Conservation (phyloP, 2,113 vertebrate species). For the Bothrops jararaca region DNA sequence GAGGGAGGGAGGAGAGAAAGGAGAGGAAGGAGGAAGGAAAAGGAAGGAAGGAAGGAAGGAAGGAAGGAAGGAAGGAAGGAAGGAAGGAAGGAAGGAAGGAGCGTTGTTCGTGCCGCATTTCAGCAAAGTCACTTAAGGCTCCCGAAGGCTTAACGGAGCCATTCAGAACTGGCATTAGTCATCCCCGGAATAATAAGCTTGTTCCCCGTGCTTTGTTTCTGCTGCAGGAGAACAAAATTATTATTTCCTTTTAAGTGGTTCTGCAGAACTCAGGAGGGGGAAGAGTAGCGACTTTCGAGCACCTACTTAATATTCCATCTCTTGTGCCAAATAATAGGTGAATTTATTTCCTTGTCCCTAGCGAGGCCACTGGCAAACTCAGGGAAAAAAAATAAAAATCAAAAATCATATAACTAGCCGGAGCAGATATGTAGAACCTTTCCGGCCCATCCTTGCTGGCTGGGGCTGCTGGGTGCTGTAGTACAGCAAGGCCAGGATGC, state of each 20-base stretch:
- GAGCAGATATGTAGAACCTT: not conserved
- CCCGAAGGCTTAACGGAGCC: slow-evolving; percentile 32
- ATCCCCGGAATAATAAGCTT: slow-evolving; percentile 10
- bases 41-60: no score
- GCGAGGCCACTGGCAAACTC: not conserved
- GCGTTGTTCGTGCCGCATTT: not conserved
- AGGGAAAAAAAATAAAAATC: not conserved
- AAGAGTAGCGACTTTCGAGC: not conserved
- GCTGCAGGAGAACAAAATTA: slow-evolving; percentile 28
- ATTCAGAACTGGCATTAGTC: not conserved
- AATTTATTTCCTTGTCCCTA: not conserved
- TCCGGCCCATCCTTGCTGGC: not conserved
- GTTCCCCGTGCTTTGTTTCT: slow-evolving; percentile 37
- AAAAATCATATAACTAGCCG: not conserved
- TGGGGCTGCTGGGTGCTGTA: not conserved
- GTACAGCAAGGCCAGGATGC: not conserved
- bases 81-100: not conserved
- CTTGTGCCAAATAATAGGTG: not conserved
- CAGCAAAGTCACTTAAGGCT: slow-evolving; percentile 4
- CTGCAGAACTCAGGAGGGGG: not conserved
- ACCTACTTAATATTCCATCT: not conserved
- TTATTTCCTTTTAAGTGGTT: slow-evolving; percentile 14
- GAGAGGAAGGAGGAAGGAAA: no score
- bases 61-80: not conserved
- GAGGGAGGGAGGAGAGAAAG: no score